Percentiles rank a stretch among this genome's conserved stretches.
These are phyloP conservation scores for Eustalomyia histrio DNA, from an alignment of 2,888 invertebrate genomes.

Conservation along the genomic window DNA sequence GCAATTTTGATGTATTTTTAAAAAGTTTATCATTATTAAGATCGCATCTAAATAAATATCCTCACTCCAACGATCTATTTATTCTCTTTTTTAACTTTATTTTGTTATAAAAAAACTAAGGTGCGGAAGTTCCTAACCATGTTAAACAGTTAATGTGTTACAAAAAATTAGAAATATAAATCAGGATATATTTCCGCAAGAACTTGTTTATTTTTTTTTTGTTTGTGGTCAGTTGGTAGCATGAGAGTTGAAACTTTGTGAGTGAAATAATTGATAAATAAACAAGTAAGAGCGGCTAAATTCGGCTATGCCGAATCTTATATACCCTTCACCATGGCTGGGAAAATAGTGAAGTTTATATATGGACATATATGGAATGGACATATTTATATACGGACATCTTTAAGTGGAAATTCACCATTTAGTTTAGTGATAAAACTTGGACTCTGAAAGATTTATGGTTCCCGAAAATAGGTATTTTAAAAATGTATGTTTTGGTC, in stretches of 20 bases:
- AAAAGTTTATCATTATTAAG: conserved; percentile 8
- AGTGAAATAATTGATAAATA: conserved; percentile 48
- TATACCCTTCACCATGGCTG: no score
- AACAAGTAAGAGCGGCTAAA: no score
- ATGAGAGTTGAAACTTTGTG: conserved; percentile 19
- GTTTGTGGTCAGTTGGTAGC: conserved; percentile 3
- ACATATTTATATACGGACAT: no score
- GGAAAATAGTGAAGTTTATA: no score
- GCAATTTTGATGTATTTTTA: conserved; percentile 42
- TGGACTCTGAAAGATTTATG: no score
- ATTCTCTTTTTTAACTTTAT: not conserved
- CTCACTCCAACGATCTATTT: conserved; percentile 11
- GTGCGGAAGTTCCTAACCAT: conserved; percentile 77
- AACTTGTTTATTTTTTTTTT: conserved; percentile 59
- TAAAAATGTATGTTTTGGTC: no score
- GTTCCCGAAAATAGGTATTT: no score
- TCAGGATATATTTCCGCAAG: conserved; percentile 68
- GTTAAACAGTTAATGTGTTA: conserved; percentile 76
- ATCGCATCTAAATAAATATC: conserved; percentile 17
- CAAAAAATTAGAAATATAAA: conserved; percentile 42
- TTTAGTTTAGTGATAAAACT: no score
- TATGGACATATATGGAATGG: no score
- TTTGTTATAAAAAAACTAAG: conserved; percentile 63
- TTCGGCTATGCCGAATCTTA: no score
- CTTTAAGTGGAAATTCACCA: no score